These are phyloP conservation scores for Mus minutoides DNA, from an alignment of 2,797 vertebrate genomes.

Conservation along the genomic window DNA sequence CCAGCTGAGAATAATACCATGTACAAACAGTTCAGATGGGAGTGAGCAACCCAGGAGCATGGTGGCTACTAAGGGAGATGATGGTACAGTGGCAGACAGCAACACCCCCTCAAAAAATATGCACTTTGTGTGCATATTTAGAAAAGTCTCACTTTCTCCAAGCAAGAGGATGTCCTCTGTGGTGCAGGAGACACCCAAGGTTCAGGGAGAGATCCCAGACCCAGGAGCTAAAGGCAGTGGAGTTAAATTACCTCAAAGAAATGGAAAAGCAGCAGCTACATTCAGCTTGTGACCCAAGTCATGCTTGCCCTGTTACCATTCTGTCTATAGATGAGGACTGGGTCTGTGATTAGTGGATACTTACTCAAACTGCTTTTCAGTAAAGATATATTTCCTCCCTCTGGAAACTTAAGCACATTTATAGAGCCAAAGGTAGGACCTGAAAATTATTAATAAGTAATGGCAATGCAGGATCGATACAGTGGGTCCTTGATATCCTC, in stretches of 20 bases:
- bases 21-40: not conserved
- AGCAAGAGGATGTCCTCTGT: not conserved
- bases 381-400: not conserved
- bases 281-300: not conserved
- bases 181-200: not conserved
- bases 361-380: constrained; percentile 57
- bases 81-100: rapidly evolving
- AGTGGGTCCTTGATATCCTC: not conserved
- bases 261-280: not conserved
- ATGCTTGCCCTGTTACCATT: not conserved
- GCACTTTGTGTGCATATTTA: not conserved
- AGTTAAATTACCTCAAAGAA: not conserved
- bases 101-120: not conserved
- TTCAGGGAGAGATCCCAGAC: not conserved
- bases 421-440: not conserved
- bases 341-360: not conserved
- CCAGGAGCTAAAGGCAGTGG: not conserved
- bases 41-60: not conserved
- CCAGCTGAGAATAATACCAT: not conserved
- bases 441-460: not conserved
- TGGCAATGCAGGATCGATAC: not conserved
- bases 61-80: too few species aligned
- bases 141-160: constrained; percentile 24
- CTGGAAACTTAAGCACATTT: not conserved
- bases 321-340: not conserved